Base-by-base conservation (phyloP, 2,888 invertebrate genomes). In the Nymphalis urticae region DNA sequence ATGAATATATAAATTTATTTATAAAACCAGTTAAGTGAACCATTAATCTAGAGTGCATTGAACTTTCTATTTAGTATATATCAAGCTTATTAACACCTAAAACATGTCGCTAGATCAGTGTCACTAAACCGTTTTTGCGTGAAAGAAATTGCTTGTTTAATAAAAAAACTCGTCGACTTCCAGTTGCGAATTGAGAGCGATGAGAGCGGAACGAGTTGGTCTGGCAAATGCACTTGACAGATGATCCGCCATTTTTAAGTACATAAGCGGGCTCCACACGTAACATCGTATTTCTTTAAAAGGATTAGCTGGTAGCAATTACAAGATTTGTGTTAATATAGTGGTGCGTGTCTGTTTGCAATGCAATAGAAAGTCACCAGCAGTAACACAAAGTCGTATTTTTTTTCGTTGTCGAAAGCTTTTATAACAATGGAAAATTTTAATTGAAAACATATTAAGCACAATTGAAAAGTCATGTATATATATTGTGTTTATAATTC, bases 211-310 rank as follows among this genome's bases (percentile, higher is more conserved):
- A 73, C 73, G 62, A 68, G 73, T 72, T 67, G 62, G 65, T 67
- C 68, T 64, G 70, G 72, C 73, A 69, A 62, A 68, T 75, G 73
- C 69, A 75, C 73, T 72, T 72, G 73, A 71, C 70, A 68, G 73
- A 72, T 74, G 66, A 71, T 68, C 72, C 69, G 72, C 72, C 71
- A 73, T 73, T 72, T 71, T 71, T 66, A 66, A 72, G 71, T 69
- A 62, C 62, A 64, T 68, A 72, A 68, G 66, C 64, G 27, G 36
- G 53, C 42, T 61, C 48, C 70, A 70, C 50, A 72, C 61, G 65
- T 63, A 68, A 59, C 32, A 62, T 62, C 54, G 54, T 56, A 32
- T 32, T 56, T 32, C 17, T 32, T 27, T 50, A 24, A 36, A 6
- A 17, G 21, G 16, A 42, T 58, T 42, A 58, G 19, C 58, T 32